Evolutionary conservation across 2,113 vertebrate genomes (phyloP).

Genomic region (Rana temporaria): DNA sequence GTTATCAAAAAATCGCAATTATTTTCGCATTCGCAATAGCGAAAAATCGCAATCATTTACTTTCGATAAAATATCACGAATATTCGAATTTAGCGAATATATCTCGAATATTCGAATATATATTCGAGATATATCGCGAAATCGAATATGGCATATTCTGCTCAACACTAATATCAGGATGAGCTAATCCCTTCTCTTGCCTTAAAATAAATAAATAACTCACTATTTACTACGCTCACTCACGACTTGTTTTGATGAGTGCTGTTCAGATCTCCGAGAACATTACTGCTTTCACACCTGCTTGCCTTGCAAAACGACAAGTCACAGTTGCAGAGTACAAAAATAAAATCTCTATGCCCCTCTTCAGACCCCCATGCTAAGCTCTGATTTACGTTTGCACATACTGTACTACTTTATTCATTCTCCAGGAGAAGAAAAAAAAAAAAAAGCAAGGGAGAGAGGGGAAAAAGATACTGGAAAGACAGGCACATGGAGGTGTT

Average conservation of each 20-base stretch:
- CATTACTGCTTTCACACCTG: constrained; percentile 50
- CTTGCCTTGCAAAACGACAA: constrained; percentile 14
- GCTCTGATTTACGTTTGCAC: constrained; percentile 29
- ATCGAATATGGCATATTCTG: too few species aligned
- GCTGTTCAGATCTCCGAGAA: constrained; percentile 29
- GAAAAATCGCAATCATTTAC: too few species aligned
- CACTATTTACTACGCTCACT: constrained; percentile 11
- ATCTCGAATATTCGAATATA: too few species aligned
- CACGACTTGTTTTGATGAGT: constrained; percentile 41
- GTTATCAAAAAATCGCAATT: too few species aligned
- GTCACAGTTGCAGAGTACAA: constrained; percentile 27
- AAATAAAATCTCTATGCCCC: constrained; percentile 31
- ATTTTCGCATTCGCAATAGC: too few species aligned
- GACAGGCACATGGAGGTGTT: constrained; percentile 38
- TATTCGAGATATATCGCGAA: too few species aligned
- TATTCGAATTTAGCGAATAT: too few species aligned
- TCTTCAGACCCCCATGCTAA: constrained; percentile 38
- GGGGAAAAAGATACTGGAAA: constrained; percentile 13
- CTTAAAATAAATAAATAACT: background rate
- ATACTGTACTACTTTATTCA: constrained; percentile 52
- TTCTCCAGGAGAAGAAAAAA: background rate
- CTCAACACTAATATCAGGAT: too few species aligned
- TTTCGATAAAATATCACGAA: too few species aligned
- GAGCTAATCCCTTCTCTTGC: constrained; percentile 27
- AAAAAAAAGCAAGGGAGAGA: background rate